Base-by-base conservation (phyloP, 2,797 vertebrate species). In the Alosa sapidissima region DNA sequence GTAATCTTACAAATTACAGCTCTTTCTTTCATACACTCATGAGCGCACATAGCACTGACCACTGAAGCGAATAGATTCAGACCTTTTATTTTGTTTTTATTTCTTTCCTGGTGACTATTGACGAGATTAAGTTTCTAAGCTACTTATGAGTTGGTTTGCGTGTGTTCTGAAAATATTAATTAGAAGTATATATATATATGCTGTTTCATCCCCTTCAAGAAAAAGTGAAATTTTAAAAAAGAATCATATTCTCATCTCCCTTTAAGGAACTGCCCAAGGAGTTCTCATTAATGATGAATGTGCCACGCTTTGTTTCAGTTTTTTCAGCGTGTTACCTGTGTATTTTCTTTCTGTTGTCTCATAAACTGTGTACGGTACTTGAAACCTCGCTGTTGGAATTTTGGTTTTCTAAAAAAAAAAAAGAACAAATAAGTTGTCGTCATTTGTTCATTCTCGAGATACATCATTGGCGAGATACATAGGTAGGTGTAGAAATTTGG, bases 321-420 rank as follows among this genome's bases (percentile, higher is more conserved):
- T 75, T 90, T 91, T 89, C 86, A 85, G 87, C 90, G 33, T 89
- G 47, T 88, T 92, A 92, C 90, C 89, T 93, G 92, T 91, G 92
- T 93, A 92, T 55, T 55, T 54, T 3, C 52, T 55, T 55, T 55
- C 6, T 21, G 19, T 55, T 55, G 54, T 55, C 54, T 19, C 54
- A 55, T 55, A 14, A 55, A 55, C 54, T 21, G 54, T 55, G 54
- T 93, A 65, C 54, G 45, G 65, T 84, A 95, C 92, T 95, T 93
- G 91, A 94, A 94, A 91, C 89, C 84, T 90, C 91, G 91, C 81
- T 90, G 89, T 91, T 88, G 52, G 88, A 88, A 72, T 87, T 91
- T 83, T 86, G 85, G 89, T 88, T 92, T 92, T 91, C 86, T 87
- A 91, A 90, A 87, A 93, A 87, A 65, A 65, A 65, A 28, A 28